Evolutionary conservation across 35 echinoderm and acorn worm genomes (phyloP), one percentile per base, ranked within the genome.

Genomic region (Hemicentrotus pulcherrimus): DNA sequence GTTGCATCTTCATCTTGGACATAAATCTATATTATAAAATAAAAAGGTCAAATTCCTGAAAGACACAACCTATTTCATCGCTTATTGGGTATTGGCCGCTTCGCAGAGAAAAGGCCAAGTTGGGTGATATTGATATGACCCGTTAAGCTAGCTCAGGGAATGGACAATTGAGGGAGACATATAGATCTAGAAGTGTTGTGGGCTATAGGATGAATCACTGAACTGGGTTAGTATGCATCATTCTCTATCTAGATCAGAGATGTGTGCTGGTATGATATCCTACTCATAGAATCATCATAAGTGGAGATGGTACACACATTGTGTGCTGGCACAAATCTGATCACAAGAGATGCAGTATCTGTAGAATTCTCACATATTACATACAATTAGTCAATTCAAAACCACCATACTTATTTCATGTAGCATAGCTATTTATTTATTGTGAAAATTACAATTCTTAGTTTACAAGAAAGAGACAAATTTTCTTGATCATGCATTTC

Each of bases 121-220:
- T 28, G 6, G 18, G 65, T 78, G 65, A 78, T 78, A 78, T 78
- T 28, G 24, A 78, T 78, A 78, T 78, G 19, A n/a, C 65, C 19
- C 5, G 52, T 3, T 41, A 41, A 41, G 35, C 35, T 41, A 55
- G 50, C 10, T 78, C 22, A 78, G 65, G 19, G 65, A 78, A 7
- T n/a, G 65, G 65, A 15, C 65, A 78, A n/a, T 78, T 78, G 65
- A 78, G 65, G 65, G 65, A 78, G 65, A 78, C 65, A 78, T n/a
- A 78, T 59, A 59, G 11, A 11, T 78, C 19, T 78, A 78, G 65
- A 78, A 78, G 65, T 78, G 6, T 24, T 78, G 22, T 78, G 65
- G 65, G 4, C 18, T 78, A 55, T 15, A 4, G 19, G 65, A n/a
- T 78, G 22, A 28, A 78, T 78, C 65, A 78, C 19, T 78, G 65